Percentiles rank a stretch among this genome's conserved stretches.
Evolutionary conservation across 2,888 invertebrate species (phyloP).

Genomic region (Eristalis intricaria): DNA sequence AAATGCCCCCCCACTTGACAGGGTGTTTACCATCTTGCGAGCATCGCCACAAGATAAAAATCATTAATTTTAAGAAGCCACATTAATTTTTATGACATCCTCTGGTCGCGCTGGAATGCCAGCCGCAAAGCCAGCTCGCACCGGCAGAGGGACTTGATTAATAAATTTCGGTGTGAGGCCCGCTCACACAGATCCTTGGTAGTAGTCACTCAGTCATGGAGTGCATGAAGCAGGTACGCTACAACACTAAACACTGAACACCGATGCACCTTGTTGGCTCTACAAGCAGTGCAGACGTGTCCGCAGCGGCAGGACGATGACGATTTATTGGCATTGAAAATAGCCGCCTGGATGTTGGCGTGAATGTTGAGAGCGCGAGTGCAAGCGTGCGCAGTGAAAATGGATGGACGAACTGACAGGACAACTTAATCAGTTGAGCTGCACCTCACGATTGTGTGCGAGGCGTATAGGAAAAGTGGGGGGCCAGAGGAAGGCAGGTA

Average conservation of each 20-base stretch:
- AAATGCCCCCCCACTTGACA: conserved; percentile 41
- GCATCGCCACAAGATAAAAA: conserved; percentile 69
- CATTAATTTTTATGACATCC: conserved; percentile 72
- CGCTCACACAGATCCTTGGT: conserved; percentile 40
- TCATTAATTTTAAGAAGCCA: conserved; percentile 72
- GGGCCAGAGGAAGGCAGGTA: neutral
- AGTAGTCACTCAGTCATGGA: conserved; percentile 38
- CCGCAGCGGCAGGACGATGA: conserved; percentile 52
- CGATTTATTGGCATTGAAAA: conserved; percentile 72
- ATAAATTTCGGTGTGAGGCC: conserved; percentile 64
- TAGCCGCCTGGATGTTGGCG: conserved; percentile 69
- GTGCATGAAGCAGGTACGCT: conserved; percentile 69
- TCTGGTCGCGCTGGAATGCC: conserved; percentile 32
- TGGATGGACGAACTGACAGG: conserved; percentile 61
- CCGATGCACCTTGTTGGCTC: neutral
- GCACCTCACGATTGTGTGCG: neutral
- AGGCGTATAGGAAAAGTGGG: neutral
- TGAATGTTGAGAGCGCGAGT: conserved; percentile 68
- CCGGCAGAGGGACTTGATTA: conserved; percentile 58
- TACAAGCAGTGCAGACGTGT: neutral
- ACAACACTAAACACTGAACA: conserved; percentile 21
- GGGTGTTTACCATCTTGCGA: conserved; percentile 58
- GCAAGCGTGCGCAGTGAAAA: conserved; percentile 71
- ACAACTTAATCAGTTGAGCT: conserved; percentile 68
- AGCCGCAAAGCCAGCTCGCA: neutral